Percentiles rank a stretch among this genome's conserved stretches.
These are phyloP conservation scores for Acanthochromis polyacanthus DNA, from an alignment of 2,113 vertebrate genomes.

Conservation along the genomic window DNA sequence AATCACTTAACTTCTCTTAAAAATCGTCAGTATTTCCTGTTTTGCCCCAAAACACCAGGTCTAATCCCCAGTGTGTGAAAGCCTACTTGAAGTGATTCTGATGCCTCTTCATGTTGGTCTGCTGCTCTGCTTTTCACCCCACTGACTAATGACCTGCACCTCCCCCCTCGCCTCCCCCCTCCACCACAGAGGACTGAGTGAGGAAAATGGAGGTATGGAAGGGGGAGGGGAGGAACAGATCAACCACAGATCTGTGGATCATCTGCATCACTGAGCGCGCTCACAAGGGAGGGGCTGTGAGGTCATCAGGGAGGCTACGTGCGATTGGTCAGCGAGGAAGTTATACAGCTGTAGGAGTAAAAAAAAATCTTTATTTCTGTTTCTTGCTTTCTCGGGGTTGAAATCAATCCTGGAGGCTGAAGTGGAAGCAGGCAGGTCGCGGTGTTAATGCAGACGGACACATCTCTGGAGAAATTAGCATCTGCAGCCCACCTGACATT, in stretches of 20 bases:
- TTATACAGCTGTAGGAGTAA: conserved; percentile 17
- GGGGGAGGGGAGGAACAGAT: conserved; percentile 59
- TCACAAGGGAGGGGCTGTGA: conserved; percentile 66
- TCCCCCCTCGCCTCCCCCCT: conserved; percentile 49
- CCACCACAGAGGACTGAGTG: conserved; percentile 30
- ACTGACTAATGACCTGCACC: conserved; percentile 71
- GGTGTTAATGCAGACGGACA: conserved; percentile 20
- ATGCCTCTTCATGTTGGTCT: neutral
- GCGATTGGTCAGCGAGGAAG: conserved; percentile 50
- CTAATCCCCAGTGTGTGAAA: neutral
- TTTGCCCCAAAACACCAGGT: too few species aligned
- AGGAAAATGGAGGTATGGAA: conserved; percentile 56
- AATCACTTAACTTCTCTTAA: too few species aligned
- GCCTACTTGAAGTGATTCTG: too few species aligned
- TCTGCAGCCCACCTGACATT: conserved; percentile 20
- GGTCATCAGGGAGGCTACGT: conserved; percentile 50
- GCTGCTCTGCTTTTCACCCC: conserved; percentile 65
- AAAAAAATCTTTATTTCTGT: neutral
- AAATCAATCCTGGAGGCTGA: too few species aligned
- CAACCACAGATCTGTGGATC: conserved; percentile 76
- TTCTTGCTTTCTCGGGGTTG: neutral
- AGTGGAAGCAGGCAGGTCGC: neutral
- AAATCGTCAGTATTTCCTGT: too few species aligned
- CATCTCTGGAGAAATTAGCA: conserved; percentile 35
- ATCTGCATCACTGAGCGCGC: conserved; percentile 75